phyloP scores from a whole-genome alignment of 2,113 vertebrate genomes.

The Mus pahari region DNA sequence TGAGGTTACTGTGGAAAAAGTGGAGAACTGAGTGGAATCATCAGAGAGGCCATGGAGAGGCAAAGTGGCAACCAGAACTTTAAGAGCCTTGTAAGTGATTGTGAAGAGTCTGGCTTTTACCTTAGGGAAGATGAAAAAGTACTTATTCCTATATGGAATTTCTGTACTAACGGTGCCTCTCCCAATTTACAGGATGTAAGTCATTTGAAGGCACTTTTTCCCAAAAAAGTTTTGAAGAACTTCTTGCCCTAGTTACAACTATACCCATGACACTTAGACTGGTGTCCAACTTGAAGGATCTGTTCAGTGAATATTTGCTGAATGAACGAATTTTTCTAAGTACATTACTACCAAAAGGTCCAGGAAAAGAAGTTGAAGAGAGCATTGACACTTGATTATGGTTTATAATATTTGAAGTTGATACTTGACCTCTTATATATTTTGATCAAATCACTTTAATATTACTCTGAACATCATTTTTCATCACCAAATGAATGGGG shows the following conservation, averaged over 20 bases:
- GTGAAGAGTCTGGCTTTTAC: background rate
- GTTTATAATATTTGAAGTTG: constrained; percentile 21
- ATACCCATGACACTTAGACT: background rate
- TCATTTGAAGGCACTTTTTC: background rate
- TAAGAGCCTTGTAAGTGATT: background rate
- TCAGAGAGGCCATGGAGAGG: background rate
- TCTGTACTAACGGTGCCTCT: background rate
- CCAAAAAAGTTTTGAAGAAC: background rate
- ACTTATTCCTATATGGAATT: background rate
- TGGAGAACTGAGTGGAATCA: background rate
- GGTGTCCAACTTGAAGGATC: background rate
- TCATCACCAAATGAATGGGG: background rate
- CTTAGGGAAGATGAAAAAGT: background rate
- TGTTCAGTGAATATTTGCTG: constrained; percentile 47
- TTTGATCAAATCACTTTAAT: background rate
- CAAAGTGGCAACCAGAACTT: background rate
- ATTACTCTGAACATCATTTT: constrained; percentile 20
- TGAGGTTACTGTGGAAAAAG: background rate
- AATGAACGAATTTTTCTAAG: constrained; percentile 27
- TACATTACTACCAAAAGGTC: background rate
- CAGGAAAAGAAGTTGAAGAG: constrained; percentile 16
- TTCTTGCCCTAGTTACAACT: constrained; percentile 12
- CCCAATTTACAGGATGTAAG: background rate
- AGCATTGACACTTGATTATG: constrained; percentile 11
- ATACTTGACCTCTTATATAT: background rate